Evolutionary conservation across 1,140 invertebrate genomes (phyloP), one percentile per base, ranked within the genome.

Genomic region (Battus philenor): DNA sequence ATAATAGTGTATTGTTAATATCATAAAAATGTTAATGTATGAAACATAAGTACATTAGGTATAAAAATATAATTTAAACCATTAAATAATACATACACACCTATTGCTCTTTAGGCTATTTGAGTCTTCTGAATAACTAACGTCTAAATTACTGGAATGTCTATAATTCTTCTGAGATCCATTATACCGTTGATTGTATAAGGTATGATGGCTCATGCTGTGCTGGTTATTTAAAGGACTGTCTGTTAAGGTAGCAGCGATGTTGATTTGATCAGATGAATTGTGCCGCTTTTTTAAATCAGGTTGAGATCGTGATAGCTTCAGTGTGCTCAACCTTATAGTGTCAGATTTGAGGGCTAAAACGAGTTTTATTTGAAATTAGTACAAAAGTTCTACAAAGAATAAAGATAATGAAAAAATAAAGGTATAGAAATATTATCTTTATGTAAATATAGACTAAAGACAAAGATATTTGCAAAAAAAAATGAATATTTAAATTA

Each of bases 211-310:
- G 50, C 72, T 76, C 6, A 39, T 53, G 18, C 62, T 63, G 8
- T 74, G 71, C 22, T 63, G 69, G 29, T 60, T 80, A 17, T 53
- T 62, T 8, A 61, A 51, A 2, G 60, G 55, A 32, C 33, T 62
- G 9, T 72, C 74, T 16, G 49, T 59, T 2, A 27, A 41, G 16
- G 33, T 54, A 0, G 64, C 59, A 1, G 54, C 57, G 0, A 58
- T 34, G 39, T 76, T 86, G 10, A 76, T 66, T 34, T 91, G 85
- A 66, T 91, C 88, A 24, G 88, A 69, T 11, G 86, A 83, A 67
- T 89, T 59, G 73, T 87, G 67, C 47, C 88, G 86, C 52, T 89
- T 91, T 20, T 81, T 81, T 4, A 66, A 18, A 8, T 80, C 80
- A 2, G 38, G 24, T 30, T 60, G 59, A 4, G 64, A 55, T 54